Evolutionary conservation across 2,113 vertebrate species (phyloP), one percentile per base, ranked within the genome.

Genomic region (Strix aluco): DNA sequence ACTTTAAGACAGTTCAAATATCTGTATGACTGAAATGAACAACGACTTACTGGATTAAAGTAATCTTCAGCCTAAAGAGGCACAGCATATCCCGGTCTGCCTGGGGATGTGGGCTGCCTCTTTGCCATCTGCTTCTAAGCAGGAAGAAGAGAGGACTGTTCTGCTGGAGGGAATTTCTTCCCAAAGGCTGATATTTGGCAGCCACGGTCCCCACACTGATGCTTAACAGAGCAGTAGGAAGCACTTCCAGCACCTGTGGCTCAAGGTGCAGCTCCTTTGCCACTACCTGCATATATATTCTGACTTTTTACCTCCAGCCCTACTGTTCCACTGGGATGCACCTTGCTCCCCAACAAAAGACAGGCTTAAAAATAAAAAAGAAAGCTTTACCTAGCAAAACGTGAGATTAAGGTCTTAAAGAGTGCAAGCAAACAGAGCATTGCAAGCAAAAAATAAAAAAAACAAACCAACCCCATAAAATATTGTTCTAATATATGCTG

Each of bases 161-260:
- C 58, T 71, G 72, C 80, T 88, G 49, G 71, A 80, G 86, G 91
- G 75, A 92, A 94, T 94, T 96, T 83, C 94, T 84, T 94, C 88
- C 86, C 59, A n/a, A 62, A 81, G 63, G 86, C 49, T 86, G 62
- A 55, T 72, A 51, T 34, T 40, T 63, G 83, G 82, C 79, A 96
- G 65, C 46, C 6, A 0, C 26, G 40, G 55, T 21, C 86, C 55
- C 54, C n/a, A 27, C 13, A 47, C 25, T 0, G 8, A 86, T 51
- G 88, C 18, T 67, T n/a, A 46, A 32, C 47, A 54, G 59, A 92
- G 63, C 52, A 71, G 59, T 15, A 74, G 59, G 59, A 91, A 70
- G 22, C 3, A 2, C 15, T 58, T 27, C 52, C 46, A 81, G 88
- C 40, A 51, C 36, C 65, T 6, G 6, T 16, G 30, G 54, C 51